Evolutionary conservation across 1,140 invertebrate genomes (phyloP), one percentile per base, ranked within the genome.

Genomic region (Bombus pascuorum): DNA sequence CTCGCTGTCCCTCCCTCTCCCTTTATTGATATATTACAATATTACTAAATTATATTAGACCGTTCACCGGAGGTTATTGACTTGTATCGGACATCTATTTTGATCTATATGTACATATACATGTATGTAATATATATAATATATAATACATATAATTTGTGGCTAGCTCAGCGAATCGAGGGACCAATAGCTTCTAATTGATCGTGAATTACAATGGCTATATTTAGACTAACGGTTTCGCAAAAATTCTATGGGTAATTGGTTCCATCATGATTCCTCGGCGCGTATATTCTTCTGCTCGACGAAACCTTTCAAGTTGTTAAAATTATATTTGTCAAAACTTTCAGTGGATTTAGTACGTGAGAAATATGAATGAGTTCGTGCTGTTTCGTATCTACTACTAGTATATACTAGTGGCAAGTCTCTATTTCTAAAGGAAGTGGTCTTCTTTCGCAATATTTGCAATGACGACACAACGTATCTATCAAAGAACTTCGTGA

Each of bases 161-260:
- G 84, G 84, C 42, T 42, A 39, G 70, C 9, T 70, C 32, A 37
- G 32, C 74, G 34, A 83, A 42, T 79, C 53, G 79, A 62, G 78
- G 47, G 77, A 85, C 59, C 84, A 74, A 70, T 81, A 15, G 84
- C 59, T 70, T 42, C 84, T 85, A 85, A 81, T 85, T 85, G 78
- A 66, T 25, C 32, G 70, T 65, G 53, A 73, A 85, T 85, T 85
- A 85, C 70, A 39, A 47, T 53, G n/a, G 25, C 25, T 42, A 73
- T 71, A 84, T 79, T 71, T 78, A 53, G 66, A 39, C 0, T 8
- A 2, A 57, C 32, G 3, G 13, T 44, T 37, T 22, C 68, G 9
- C 0, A 18, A n/a, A 42, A 62, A 37, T 28, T 8, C 18, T 28
- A 18, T 8, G 32, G 32, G 39, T 34, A 28, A 81, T 59, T 59